Evolutionary conservation across 2,113 vertebrate genomes (phyloP), one percentile per base, ranked within the genome.

Genomic region (Arvicanthis niloticus): DNA sequence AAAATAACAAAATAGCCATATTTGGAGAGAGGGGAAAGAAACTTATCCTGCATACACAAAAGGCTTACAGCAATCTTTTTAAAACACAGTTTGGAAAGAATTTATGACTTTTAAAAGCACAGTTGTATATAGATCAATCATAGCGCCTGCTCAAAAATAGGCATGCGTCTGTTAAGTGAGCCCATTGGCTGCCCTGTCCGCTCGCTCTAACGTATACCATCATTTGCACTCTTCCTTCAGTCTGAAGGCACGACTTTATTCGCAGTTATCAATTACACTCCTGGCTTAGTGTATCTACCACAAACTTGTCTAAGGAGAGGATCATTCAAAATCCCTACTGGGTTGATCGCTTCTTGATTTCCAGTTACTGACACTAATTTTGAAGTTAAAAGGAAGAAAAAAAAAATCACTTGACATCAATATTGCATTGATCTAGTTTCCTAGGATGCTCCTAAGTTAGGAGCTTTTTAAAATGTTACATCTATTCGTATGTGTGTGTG

Each of bases 1-100:
- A 94, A 91, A 91, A 31, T 94, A 78, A 92, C 24, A 80, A 88
- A 73, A 51, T 40, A 70, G 81, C 22, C 29, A n/a, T 31, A 29
- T 51, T 60, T 60, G 58, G 34, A 29, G 34, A 65, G 4, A 80
- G 65, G 65, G 51, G 60, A 75, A 94, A 91, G 48, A 92, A 37
- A 88, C 60, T 88, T 88, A 89, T 51, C 51, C 19, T 82, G 26
- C 75, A 70, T 72, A 60, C 0, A 65, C 67, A 91, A 97, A 91
- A 97, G 53, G 40, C 42, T 68, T 10, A 91, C 0, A 76, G n/a
- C 81, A 13, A 89, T 16, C 17, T 84, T 82, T 70, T 53, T 26
- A n/a, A 68, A 45, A 48, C 29, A 22, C 13, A 19, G 45, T 86
- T 68, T 87, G 42, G 26, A 37, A 85, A 65, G 60, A 65, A 65